Base-by-base conservation (phyloP, 2,888 invertebrate genomes). In the Marasmarcha lunaedactyla region DNA sequence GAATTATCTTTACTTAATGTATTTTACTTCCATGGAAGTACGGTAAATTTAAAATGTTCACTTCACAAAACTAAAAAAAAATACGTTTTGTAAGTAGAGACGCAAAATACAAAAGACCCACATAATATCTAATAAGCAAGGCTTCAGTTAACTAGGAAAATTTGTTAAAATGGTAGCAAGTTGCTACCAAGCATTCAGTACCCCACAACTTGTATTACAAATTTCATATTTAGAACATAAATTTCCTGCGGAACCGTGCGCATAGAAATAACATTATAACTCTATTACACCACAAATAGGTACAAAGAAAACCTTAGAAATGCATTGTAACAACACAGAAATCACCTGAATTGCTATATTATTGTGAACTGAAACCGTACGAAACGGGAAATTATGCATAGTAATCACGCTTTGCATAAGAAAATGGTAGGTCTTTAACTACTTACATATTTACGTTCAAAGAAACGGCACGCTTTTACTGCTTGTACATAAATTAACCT, bases 381-480 rank as follows among this genome's bases (percentile, higher is more conserved):
- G 3, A 46, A 48, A 48, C 46, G 50, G 44, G 42, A 47, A 51
- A 55, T 51, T 52, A 50, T 52, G 47, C 50, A 50, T 43, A 38
- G 45, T 45, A 48, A 51, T 47, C 48, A 44, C 47, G 37, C 45
- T 45, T 40, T 59, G 53, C 55, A 56, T 49, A 55, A 54, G 49
- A 48, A 54, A 60, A 58, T 57, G 48, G 47, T 48, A 43, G 46
- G 45, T 42, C 40, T 47, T 47, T 44, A 40, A 44, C 46, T 45
- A 50, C 40, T 42, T 25, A n/a, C n/a, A n/a, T 9, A n/a, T 30
- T 30, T 30, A n/a, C 30, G 30, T 7, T 2, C 2, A 7, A 9
- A 4, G 2, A 11, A 30, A 30, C 2, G 11, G 7, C 3, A 20
- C 20, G 20, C 7, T 3, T 7, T 20, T 7, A 20, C 20, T 20